Evolutionary conservation across 64 coral and sea anemone genomes (phyloP).

Genomic region (Actinia equina): DNA sequence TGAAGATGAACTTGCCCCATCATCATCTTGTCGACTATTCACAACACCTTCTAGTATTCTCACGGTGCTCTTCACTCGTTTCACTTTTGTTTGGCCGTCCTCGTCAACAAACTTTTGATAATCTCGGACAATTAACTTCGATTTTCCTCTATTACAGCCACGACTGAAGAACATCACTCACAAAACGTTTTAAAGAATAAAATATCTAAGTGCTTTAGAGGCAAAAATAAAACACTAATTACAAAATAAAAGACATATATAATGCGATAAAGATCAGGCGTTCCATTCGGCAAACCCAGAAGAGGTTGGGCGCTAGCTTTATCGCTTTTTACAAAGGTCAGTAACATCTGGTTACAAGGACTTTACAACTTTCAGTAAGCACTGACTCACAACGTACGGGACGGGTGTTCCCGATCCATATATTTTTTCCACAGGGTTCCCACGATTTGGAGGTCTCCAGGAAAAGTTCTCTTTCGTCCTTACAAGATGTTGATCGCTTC

Average conservation of each 20-base stretch:
- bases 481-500: conserved; percentile 25
- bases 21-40: neutral
- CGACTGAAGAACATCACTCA: neutral
- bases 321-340: too few species aligned
- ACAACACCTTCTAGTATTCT: neutral
- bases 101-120: neutral
- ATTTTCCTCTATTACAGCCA: conserved; percentile 11
- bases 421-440: conserved; percentile 13
- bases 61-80: neutral
- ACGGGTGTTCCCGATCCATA: conserved; percentile 67
- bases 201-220: too few species aligned
- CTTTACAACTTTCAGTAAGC: too few species aligned
- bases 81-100: neutral
- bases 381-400: too few species aligned
- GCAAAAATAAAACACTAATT: too few species aligned
- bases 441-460: neutral
- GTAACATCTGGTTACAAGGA: too few species aligned
- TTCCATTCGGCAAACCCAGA: too few species aligned
- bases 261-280: too few species aligned
- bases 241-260: too few species aligned
- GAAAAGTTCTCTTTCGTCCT: conserved; percentile 70
- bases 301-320: too few species aligned
- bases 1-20: neutral
- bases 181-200: neutral
- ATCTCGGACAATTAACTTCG: conserved; percentile 2